Conservation (phyloP, 1,140 invertebrate species). For the Anoplophora glabripennis region DNA sequence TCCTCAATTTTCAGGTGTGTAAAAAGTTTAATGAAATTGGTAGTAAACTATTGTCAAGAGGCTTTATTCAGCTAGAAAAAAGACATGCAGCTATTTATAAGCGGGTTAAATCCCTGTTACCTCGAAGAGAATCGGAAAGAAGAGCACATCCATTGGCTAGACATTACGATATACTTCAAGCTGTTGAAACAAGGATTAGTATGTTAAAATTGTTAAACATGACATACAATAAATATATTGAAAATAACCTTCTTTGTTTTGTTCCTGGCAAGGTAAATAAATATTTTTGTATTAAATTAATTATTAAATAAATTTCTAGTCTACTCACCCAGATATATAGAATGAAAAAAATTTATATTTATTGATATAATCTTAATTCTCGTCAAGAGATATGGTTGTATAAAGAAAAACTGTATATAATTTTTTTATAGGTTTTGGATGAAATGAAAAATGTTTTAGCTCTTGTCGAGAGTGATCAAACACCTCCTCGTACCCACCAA, state of each 20-base stretch:
- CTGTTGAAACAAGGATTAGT: conserved; percentile 86
- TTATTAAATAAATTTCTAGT: not conserved
- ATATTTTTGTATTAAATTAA: not conserved
- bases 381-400: no score
- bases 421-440: conserved; percentile 72
- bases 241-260: conserved; percentile 81
- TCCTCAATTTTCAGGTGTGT: conserved; percentile 65
- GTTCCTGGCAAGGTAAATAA: conserved; percentile 81
- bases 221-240: conserved; percentile 88
- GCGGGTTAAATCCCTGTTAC: conserved; percentile 77
- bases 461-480: conserved; percentile 63
- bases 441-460: conserved; percentile 76
- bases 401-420: not conserved
- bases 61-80: conserved; percentile 76
- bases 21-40: conserved; percentile 73
- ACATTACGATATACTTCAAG: conserved; percentile 85
- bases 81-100: conserved; percentile 72
- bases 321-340: not conserved
- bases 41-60: conserved; percentile 72
- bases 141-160: conserved; percentile 77
- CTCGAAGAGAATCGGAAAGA: conserved; percentile 84
- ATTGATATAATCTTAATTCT: no score
- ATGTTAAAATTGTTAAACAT: conserved; percentile 90
- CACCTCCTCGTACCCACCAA: conserved; percentile 76
- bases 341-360: no score